Conservation (phyloP, 1,140 invertebrate species). For the Drosophila lini region DNA sequence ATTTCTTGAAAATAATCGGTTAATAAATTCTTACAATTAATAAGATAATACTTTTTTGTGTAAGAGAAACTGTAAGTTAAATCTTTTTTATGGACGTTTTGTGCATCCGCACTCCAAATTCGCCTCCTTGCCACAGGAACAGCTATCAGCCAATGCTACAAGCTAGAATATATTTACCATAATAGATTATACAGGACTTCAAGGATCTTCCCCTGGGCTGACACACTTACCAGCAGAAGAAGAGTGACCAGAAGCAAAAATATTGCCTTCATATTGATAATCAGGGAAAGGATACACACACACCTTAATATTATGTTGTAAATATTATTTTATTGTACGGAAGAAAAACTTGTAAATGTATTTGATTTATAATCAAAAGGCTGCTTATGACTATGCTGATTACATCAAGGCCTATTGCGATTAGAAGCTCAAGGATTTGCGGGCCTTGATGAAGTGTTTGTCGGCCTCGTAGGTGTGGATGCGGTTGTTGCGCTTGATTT, state of each 20-base stretch:
- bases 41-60: neutral
- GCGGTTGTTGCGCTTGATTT: slow-evolving; percentile 61
- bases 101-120: slow-evolving; percentile 26
- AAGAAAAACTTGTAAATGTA: slow-evolving; percentile 2
- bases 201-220: neutral
- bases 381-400: slow-evolving; percentile 46
- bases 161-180: neutral
- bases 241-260: slow-evolving; percentile 19
- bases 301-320: no score
- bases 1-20: no score
- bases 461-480: slow-evolving; percentile 52
- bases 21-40: no score
- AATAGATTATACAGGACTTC: neutral
- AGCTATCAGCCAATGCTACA: slow-evolving; percentile 14
- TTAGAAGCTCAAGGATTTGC: slow-evolving; percentile 68
- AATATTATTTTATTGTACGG: slow-evolving; percentile 18
- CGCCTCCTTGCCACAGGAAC: slow-evolving; percentile 7
- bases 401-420: slow-evolving; percentile 19
- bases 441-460: slow-evolving; percentile 60
- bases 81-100: neutral
- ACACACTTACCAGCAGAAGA: slow-evolving; percentile 4
- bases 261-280: slow-evolving; percentile 11
- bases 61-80: no score
- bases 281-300: neutral
- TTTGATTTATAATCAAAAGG: slow-evolving; percentile 64